A percentile compares a stretch with the other conserved stretches of the same genome.
Evolutionary conservation across 2,797 vertebrate species (phyloP).

Genomic region (Danio tinwini): DNA sequence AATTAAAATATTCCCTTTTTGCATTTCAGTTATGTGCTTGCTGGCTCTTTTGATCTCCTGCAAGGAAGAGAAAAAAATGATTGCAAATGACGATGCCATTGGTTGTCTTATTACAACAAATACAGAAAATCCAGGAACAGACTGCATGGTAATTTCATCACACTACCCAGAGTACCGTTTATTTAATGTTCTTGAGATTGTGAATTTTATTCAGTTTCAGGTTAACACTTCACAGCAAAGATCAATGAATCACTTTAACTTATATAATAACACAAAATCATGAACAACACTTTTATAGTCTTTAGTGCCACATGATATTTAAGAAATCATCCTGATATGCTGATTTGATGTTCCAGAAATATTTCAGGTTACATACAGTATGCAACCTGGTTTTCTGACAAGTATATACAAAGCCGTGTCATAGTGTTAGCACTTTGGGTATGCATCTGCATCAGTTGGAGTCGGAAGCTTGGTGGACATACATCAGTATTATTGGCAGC

Average conservation of each 20-base stretch:
- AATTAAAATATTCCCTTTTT: not conserved
- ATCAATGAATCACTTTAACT: not conserved
- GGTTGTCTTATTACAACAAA: constrained; percentile 59
- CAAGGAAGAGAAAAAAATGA: not conserved
- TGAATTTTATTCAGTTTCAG: not conserved
- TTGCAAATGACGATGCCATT: not conserved
- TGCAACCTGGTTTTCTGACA: no score
- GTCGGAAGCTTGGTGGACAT: no score
- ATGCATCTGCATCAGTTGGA: no score
- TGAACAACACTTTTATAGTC: not conserved
- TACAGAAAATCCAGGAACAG: constrained; percentile 69
- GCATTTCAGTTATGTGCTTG: constrained; percentile 59
- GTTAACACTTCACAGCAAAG: not conserved
- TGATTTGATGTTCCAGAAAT: no score
- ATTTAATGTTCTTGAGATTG: not conserved
- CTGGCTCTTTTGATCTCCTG: constrained; percentile 63
- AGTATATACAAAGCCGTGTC: no score
- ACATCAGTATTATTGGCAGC: no score
- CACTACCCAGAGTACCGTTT: not conserved
- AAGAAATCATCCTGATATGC: no score
- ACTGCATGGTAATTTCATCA: constrained; percentile 67
- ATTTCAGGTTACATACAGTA: no score
- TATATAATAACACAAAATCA: not conserved
- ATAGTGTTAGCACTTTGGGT: no score
- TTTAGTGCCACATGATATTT: no score